These are phyloP conservation scores for Anhinga anhinga DNA, from an alignment of 2,113 vertebrate genomes.

Conservation along the genomic window DNA sequence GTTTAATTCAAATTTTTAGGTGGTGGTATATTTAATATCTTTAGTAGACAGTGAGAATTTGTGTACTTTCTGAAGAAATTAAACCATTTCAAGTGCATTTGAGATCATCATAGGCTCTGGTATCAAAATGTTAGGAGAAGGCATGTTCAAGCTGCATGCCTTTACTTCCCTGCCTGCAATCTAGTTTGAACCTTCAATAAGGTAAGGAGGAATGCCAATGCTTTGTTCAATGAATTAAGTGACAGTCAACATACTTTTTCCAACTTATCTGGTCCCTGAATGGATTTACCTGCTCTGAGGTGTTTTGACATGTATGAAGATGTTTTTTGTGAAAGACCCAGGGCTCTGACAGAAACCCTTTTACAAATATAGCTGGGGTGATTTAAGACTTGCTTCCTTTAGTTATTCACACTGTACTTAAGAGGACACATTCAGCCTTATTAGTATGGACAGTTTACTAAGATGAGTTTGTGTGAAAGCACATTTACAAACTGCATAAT, in stretches of 20 bases:
- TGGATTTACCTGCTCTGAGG: neutral
- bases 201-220: neutral
- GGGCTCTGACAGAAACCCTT: neutral
- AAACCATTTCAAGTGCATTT: neutral
- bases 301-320: neutral
- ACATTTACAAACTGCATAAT: neutral
- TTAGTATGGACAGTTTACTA: neutral
- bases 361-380: neutral
- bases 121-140: neutral
- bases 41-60: neutral
- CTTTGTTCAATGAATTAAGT: neutral
- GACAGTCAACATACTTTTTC: neutral
- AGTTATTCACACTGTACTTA: neutral
- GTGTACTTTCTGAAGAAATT: neutral
- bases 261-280: neutral
- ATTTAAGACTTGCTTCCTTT: neutral
- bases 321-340: neutral
- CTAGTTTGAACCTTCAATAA: neutral
- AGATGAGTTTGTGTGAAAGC: neutral
- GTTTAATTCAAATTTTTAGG: neutral
- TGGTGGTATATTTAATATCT: neutral
- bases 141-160: neutral
- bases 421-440: neutral
- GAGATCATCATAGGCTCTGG: neutral
- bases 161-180: neutral